Conservation (phyloP, 2,888 invertebrate species). For the Tanypteryx hageni region DNA sequence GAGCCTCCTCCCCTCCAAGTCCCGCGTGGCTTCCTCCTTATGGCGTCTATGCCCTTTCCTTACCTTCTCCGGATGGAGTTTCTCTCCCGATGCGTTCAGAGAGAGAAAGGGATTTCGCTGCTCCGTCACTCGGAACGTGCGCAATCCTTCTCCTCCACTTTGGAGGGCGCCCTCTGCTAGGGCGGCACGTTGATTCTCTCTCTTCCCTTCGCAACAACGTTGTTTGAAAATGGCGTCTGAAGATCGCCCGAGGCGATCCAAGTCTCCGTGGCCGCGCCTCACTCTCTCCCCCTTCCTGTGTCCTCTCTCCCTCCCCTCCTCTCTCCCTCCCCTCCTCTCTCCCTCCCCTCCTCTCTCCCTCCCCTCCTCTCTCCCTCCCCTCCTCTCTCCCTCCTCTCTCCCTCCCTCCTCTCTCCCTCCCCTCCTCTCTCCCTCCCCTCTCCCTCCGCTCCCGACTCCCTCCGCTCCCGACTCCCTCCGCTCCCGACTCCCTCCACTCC, state of each 20-base stretch:
- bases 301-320: neutral
- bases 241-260: slow-evolving; percentile 4
- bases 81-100: neutral
- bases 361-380: too few species aligned
- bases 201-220: slow-evolving; percentile 10
- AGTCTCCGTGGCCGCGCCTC: neutral
- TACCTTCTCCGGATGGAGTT: neutral
- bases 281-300: neutral
- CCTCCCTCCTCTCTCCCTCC: too few species aligned
- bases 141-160: neutral
- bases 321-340: too few species aligned
- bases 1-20: too few species aligned
- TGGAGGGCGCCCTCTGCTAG: neutral
- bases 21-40: too few species aligned
- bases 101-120: neutral
- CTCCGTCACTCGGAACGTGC: too few species aligned
- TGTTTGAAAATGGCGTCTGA: slow-evolving; percentile 46
- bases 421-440: too few species aligned
- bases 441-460: too few species aligned
- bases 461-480: neutral
- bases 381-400: too few species aligned
- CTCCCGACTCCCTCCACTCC: neutral
- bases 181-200: neutral
- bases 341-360: too few species aligned
- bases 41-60: too few species aligned